Conservation (phyloP, 1,140 invertebrate species). For the Chymomyza costata region DNA sequence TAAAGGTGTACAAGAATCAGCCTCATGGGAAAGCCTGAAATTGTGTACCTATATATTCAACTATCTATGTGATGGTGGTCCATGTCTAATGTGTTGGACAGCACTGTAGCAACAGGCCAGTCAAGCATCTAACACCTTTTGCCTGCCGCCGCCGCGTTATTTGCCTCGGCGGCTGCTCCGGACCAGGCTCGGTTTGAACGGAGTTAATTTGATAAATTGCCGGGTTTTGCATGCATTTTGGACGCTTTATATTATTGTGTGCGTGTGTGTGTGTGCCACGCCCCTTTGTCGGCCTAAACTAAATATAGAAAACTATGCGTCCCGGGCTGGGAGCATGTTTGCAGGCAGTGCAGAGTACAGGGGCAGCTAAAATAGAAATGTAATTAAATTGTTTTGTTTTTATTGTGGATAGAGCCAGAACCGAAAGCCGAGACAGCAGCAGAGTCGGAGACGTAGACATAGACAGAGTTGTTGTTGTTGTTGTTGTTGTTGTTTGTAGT, state of each 20-base stretch:
- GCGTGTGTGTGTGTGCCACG: conserved; percentile 31
- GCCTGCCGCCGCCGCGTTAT: neutral
- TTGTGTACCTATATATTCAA: neutral
- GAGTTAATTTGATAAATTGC: conserved; percentile 71
- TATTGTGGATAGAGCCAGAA: conserved; percentile 33
- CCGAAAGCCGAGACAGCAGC: conserved; percentile 34
- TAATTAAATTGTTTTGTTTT: conserved; percentile 70
- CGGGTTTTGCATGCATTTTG: conserved; percentile 45
- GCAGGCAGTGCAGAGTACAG: neutral
- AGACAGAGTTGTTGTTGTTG: neutral
- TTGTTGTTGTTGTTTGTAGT: neutral
- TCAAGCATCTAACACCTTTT: conserved; percentile 43
- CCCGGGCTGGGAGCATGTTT: conserved; percentile 10
- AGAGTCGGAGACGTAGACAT: neutral
- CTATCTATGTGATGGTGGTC: no score
- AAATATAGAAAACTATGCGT: conserved; percentile 51
- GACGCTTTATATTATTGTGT: conserved; percentile 13
- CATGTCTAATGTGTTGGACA: no score
- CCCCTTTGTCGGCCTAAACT: conserved; percentile 31
- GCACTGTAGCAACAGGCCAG: conserved; percentile 26
- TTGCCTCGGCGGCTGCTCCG: neutral
- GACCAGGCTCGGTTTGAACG: conserved; percentile 29
- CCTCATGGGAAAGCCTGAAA: neutral
- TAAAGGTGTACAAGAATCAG: conserved; percentile 11
- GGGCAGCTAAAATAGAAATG: conserved; percentile 51